Evolutionary conservation across 2,888 invertebrate genomes (phyloP), one percentile per base, ranked within the genome.

Genomic region (Agrochola litura): DNA sequence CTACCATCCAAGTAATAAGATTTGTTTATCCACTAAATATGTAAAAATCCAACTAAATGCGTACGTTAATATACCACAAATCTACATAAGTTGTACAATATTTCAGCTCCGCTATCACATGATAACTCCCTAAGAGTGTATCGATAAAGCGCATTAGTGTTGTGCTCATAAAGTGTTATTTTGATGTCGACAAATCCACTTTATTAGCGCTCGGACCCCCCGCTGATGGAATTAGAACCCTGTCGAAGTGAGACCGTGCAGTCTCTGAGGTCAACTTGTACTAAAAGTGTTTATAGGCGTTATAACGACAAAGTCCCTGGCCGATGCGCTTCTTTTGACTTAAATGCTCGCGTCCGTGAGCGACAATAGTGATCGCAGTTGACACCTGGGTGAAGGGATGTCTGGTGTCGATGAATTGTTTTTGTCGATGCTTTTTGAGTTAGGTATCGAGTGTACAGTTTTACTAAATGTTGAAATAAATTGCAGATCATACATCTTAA

Each of bases 131-230:
- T 90, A 91, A 92, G 90, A 86, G 90, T 90, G 86, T 91, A 93
- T 91, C 93, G 94, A 94, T 94, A 92, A 93, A 92, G 90, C 91
- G 93, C 94, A 95, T 95, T 95, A 95, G 94, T 93, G 94, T 90
- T 91, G 93, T 83, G 90, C 90, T 92, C 93, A 92, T 95, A 95
- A 96, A 96, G 93, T 95, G 95, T 93, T 95, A 95, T 95, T 95
- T 95, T 95, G 93, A 95, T 96, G 95, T 96, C 96, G 95, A 95
- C 96, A 95, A 95, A 95, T 95, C 95, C 95, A 95, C 95, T 95
- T 95, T 95, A 96, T 95, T 95, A 95, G 94, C 92, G 92, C 90
- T 87, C 87, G 90, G 95, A 95, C 95, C 95, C 92, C 96, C 96
- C 95, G 95, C 94, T 93, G 95, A 81, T 90, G 88, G 81, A 88